Evolutionary conservation across 2,888 invertebrate genomes (phyloP), one percentile per base, ranked within the genome.

Genomic region (Tiliacea citrago): DNA sequence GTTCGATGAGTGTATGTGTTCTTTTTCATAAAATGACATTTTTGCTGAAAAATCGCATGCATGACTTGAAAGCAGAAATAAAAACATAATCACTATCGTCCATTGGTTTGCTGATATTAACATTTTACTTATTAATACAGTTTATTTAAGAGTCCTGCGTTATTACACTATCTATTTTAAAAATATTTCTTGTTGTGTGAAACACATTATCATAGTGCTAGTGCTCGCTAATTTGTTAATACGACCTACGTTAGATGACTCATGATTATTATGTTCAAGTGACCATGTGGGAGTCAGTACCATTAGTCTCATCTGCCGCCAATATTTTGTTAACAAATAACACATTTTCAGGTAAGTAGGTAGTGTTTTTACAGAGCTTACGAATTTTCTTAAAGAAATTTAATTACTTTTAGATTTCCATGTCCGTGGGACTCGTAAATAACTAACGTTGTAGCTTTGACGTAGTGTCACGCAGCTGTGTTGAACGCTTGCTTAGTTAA

Each of bases 1-100:
- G 55, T 86, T 77, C 88, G 86, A 88, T 84, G 94, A 94, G 95
- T 95, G 95, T 95, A 95, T 87, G 94, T 95, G 95, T 95, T 95
- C 95, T 93, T 91, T 88, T 86, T 57, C 78, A 86, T 82, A 66
- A 69, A 60, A 68, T 62, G 0, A 73, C 60, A 82, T 73, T 77
- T 75, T 76, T 73, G 75, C 77, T 75, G 72, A 71, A 73, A 77
- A 76, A 81, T 71, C 69, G 81, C 86, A 83, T 85, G 81, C 86
- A 83, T 85, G 85, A 73, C 60, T 24, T 80, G 58, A 77, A 68
- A 73, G 39, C 57, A 75, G 39, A 58, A 70, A 60, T 68, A 51
- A 51, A 29, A 47, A 42, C 53, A 62, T 67, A 79, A 74, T 53
- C 65, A 68, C 42, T 60, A 53, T 29, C 35, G 42, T 68, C 49